Evolutionary conservation across 2,113 vertebrate species (phyloP).

Genomic region (Crotophaga sulcirostris): DNA sequence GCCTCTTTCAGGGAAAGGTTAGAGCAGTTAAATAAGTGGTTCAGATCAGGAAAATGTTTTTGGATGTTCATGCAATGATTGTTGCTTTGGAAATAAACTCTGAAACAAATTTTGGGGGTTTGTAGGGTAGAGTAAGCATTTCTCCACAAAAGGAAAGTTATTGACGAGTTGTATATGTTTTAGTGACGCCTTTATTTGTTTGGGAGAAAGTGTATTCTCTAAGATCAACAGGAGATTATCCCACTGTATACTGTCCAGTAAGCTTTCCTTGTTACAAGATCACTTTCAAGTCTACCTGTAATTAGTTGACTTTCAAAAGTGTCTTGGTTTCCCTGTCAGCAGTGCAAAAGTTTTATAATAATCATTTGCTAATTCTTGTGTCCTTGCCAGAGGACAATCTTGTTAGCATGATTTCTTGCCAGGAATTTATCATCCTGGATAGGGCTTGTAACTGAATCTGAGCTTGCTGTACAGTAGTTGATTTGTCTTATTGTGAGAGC

Average conservation of each 20-base stretch:
- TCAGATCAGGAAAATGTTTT: not conserved
- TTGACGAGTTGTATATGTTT: not conserved
- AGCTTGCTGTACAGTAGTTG: not conserved
- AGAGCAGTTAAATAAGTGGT: rapidly evolving
- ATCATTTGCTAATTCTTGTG: not conserved
- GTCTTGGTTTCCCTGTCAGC: not conserved
- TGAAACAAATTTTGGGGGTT: not conserved
- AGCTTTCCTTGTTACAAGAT: not conserved
- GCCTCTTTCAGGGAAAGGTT: not conserved
- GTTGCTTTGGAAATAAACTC: not conserved
- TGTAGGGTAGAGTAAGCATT: not conserved
- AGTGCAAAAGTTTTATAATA: not conserved
- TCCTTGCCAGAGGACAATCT: not conserved
- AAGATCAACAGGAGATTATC: not conserved
- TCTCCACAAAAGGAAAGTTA: not conserved
- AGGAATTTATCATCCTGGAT: not conserved
- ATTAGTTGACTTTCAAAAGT: not conserved
- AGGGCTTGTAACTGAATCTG: not conserved
- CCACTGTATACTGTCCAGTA: not conserved
- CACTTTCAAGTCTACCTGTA: not conserved
- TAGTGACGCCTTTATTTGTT: not conserved
- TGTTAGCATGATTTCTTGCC: not conserved
- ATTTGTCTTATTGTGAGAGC: not conserved
- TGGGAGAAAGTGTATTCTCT: not conserved
- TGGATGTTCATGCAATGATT: not conserved